These are phyloP conservation scores for Anas platyrhynchos DNA, from an alignment of 2,113 vertebrate genomes.

Conservation along the genomic window DNA sequence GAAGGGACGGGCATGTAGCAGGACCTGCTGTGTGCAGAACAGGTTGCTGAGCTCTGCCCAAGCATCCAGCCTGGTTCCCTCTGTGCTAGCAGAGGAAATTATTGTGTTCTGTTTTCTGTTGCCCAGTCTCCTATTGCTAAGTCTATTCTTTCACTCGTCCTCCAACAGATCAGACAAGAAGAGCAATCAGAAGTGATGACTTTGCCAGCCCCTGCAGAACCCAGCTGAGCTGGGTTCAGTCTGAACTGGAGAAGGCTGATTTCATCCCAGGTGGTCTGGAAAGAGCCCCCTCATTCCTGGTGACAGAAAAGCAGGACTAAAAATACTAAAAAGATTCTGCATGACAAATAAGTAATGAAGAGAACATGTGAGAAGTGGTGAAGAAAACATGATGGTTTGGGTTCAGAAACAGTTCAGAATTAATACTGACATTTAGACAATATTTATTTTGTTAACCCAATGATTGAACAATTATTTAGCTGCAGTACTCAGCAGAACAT, in stretches of 20 bases:
- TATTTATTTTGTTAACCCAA: neutral
- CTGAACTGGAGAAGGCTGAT: neutral
- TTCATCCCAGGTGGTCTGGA: neutral
- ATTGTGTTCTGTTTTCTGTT: neutral
- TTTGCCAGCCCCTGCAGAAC: neutral
- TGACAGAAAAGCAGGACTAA: neutral
- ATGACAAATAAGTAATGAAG: neutral
- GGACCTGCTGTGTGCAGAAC: neutral
- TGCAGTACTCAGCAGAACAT: neutral
- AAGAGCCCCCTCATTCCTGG: neutral
- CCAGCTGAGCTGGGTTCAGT: neutral
- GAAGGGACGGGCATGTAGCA: accelerated
- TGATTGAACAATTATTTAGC: neutral
- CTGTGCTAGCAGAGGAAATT: accelerated
- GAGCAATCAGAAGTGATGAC: neutral
- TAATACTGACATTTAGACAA: neutral
- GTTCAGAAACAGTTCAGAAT: neutral
- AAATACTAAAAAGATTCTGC: neutral
- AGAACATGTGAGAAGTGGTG: neutral
- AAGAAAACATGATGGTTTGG: neutral
- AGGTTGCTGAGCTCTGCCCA: neutral
- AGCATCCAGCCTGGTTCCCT: neutral
- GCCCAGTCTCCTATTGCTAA: neutral
- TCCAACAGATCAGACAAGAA: neutral
- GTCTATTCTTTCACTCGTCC: neutral